Evolutionary conservation across 2,797 vertebrate genomes (phyloP).

Genomic region (Semotilus atromaculatus): DNA sequence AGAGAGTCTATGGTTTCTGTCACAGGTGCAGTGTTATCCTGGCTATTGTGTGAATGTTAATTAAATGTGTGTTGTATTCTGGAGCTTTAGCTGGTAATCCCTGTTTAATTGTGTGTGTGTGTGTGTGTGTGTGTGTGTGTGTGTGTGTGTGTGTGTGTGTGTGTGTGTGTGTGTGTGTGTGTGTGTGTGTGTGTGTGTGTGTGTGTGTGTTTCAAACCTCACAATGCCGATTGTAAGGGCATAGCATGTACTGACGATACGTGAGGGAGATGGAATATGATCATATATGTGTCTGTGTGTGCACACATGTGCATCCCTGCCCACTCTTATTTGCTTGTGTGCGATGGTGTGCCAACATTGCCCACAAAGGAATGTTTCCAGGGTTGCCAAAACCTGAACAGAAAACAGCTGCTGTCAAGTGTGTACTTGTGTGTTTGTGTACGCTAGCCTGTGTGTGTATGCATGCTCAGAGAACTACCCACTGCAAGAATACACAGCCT

Average conservation of each 20-base stretch:
- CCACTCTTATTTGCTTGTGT: constrained; percentile 51
- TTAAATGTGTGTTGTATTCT: constrained; percentile 79
- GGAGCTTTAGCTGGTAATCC: constrained; percentile 78
- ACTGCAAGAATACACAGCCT: constrained; percentile 55
- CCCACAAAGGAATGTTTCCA: constrained; percentile 66
- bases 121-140: constrained; percentile 59
- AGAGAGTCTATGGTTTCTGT: constrained; percentile 34
- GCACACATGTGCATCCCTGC: constrained; percentile 37
- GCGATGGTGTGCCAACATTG: constrained; percentile 57
- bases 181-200: constrained; percentile 57
- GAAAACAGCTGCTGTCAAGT: constrained; percentile 67
- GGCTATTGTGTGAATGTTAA: constrained; percentile 83
- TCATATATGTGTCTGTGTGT: constrained; percentile 63
- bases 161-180: constrained; percentile 22
- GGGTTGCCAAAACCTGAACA: constrained; percentile 59
- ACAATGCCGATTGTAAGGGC: constrained; percentile 76
- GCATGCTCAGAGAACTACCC: constrained; percentile 42
- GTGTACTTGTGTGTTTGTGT: constrained; percentile 45
- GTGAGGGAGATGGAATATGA: constrained; percentile 61
- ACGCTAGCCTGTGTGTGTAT: constrained; percentile 36
- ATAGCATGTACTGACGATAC: constrained; percentile 68
- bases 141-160: constrained; percentile 59
- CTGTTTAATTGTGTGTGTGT: constrained; percentile 77
- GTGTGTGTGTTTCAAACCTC: constrained; percentile 74
- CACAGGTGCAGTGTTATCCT: constrained; percentile 77